Base-by-base conservation (phyloP, 2,888 invertebrate species). In the Philaethria dido region DNA sequence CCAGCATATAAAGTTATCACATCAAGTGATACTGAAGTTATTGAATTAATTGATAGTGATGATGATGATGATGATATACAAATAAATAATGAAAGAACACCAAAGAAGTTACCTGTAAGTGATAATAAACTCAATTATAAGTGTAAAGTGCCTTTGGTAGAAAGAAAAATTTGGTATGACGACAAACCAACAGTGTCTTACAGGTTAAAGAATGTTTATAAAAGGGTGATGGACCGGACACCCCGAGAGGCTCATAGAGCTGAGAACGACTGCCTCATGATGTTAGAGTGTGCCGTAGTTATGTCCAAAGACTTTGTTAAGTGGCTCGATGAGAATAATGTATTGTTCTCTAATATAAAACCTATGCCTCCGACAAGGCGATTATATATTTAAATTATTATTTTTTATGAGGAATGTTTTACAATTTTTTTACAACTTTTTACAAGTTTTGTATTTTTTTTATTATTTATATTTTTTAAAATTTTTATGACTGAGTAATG, bases 171-270 rank as follows among this genome's bases (percentile, higher is more conserved):
- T 18, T 29, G 44, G 45, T 45, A 18, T 33, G 16, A 47, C 0
- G 2, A 60, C 8, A 60, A 60, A 45, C 60, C 45, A 9, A 29
- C 13, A 18, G 45, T 47, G 14, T 45, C 60, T 8, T 60, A 60
- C 45, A 60, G 16, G 14, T 33, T 60, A 14, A 47, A 60, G 29
- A 29, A 60, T 60, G 18, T 60, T 18, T 60, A 60, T 47, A 33
- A 29, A 14, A 60, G 18, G 29, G 8, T 60, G 6, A 9, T 45
- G 14, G 29, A 13, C 3, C 5, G 44, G 25, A 13, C 9, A 3
- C 60, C 45, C 4, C 16, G 45, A 3, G n/a, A 18, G 6, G 45
- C 45, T 29, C 60, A 60, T 29, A 44, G 44, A n/a, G 60, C 60
- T 1, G 60, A 60, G 29, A 60, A 60, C 18, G 60, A 60, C 29